These are phyloP conservation scores for Eurytoma adleriae DNA, from an alignment of 2,888 invertebrate species.

Conservation along the genomic window DNA sequence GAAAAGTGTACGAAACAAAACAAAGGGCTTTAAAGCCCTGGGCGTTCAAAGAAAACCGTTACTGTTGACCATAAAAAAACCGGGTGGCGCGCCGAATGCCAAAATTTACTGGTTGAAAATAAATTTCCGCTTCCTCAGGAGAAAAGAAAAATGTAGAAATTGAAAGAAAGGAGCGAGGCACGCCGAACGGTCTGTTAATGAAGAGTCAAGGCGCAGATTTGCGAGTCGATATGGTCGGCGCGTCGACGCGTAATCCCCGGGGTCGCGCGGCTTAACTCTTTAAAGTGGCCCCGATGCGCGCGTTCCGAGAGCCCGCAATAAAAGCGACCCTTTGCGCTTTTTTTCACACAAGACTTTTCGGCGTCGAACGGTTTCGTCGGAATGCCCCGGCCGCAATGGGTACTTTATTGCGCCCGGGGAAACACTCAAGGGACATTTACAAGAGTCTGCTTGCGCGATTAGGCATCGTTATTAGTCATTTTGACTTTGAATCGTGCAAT, in stretches of 20 bases:
- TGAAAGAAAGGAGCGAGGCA: too few relatives aligned
- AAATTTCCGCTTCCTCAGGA: too few relatives aligned
- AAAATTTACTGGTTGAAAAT: too few relatives aligned
- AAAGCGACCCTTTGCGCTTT: not conserved
- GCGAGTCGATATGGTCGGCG: not conserved
- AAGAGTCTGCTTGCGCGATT: too few relatives aligned
- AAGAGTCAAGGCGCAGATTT: not conserved
- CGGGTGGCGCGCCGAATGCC: too few relatives aligned
- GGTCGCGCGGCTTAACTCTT: not conserved
- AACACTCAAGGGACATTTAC: not conserved
- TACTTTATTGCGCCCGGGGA: slow-evolving; percentile 6
- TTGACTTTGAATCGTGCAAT: too few relatives aligned
- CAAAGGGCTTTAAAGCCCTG: too few relatives aligned
- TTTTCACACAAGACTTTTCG: slow-evolving; percentile 12
- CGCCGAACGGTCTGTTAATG: not conserved
- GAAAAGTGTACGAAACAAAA: too few relatives aligned
- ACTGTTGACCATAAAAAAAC: too few relatives aligned
- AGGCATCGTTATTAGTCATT: too few relatives aligned
- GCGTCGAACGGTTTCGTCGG: not conserved
- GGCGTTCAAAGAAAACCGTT: too few relatives aligned
- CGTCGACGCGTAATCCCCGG: slow-evolving; percentile 4
- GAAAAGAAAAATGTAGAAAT: too few relatives aligned
- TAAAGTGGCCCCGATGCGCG: slow-evolving; percentile 3
- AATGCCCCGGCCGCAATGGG: not conserved
- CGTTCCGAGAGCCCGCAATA: not conserved